Evolutionary conservation across 2,888 invertebrate genomes (phyloP), one percentile per base, ranked within the genome.

Genomic region (Zaprionus lineosus): DNA sequence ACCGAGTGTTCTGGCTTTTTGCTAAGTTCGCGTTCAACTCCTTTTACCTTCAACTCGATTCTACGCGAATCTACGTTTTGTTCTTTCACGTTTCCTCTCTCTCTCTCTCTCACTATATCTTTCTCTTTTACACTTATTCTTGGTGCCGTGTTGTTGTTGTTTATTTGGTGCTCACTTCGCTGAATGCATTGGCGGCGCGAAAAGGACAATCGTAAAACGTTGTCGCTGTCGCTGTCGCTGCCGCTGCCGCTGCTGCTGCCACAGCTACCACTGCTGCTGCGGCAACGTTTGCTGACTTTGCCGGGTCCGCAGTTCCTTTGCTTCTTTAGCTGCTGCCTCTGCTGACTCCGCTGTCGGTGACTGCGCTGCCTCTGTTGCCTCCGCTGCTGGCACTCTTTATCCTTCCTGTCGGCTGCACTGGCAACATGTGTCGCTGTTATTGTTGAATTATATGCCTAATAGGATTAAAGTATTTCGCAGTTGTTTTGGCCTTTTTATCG

Each of bases 391-490:
- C n/a, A 61, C 60, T 60, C 70, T 68, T 84, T 64, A 77, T 76
- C 86, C 76, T 84, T 85, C 81, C 84, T 84, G 81, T 86, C 77
- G 75, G 78, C 67, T 74, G 72, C 72, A 63, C 70, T 60, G 75
- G 67, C 82, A 84, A 88, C 87, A 88, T 88, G 88, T 88, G 87
- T 86, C 87, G 86, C 63, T 86, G 87, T 86, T 88, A 86, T 88
- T 87, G 86, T 86, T 87, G 88, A 88, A 88, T 88, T 88, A 88
- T 88, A 85, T 78, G 75, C 79, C 81, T 88, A 88, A 88, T 88
- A 88, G 88, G 88, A 88, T 88, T 88, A 88, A 86, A 86, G 88
- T 78, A 82, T 87, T 88, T 86, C 86, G 65, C 84, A 81, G 82
- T 82, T 78, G 60, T 64, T 82, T 64, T 81, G 62, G 60, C 69